Base-by-base conservation (phyloP, 2,797 vertebrate species). In the Sebastes vulpes region DNA sequence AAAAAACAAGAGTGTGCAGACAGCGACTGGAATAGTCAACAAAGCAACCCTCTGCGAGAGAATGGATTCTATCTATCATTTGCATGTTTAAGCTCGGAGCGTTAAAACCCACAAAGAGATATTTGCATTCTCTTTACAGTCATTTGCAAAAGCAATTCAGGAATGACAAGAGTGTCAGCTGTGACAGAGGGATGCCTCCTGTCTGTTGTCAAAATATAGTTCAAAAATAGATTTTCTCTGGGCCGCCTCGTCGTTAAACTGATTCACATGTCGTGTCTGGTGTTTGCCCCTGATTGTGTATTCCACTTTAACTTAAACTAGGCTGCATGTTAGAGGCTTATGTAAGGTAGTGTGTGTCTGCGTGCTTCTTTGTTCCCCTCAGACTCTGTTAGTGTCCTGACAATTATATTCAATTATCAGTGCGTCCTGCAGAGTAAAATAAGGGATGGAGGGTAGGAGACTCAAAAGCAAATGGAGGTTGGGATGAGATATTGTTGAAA, bases 121-220 rank as follows among this genome's bases (percentile, higher is more conserved):
- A 93, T 94, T 94, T 94, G 91, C 90, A 91, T 93, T 87, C 59
- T 83, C 69, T 91, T 76, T 71, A 60, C 60, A 85, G 76, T 84
- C 75, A 90, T 94, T 93, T 95, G 85, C 86, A 91, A 92, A 92
- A 68, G 86, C 79, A 85, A 85, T 94, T 90, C 75, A 87, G 85
- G 87, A 89, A 85, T 72, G 80, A 90, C 61, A 80, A 65, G 75
- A 71, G 77, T 38, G 78, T 8, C 76, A 86, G 79, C 68, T 61
- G 79, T 59, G 56, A 73, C 60, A 69, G 26, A 74, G 25, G 29
- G 29, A 77, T 46, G n/a, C 54, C 68, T 79, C 68, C 29, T 50
- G 42, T 73, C 63, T 21, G 75, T 76, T 84, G 73, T 75, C 74
- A 38, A 61, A 74, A 69, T 72, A 59, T 58, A 64, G 57, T 26